phyloP scores from a whole-genome alignment of 2,113 vertebrate genomes.

The Cnemophilus loriae region DNA sequence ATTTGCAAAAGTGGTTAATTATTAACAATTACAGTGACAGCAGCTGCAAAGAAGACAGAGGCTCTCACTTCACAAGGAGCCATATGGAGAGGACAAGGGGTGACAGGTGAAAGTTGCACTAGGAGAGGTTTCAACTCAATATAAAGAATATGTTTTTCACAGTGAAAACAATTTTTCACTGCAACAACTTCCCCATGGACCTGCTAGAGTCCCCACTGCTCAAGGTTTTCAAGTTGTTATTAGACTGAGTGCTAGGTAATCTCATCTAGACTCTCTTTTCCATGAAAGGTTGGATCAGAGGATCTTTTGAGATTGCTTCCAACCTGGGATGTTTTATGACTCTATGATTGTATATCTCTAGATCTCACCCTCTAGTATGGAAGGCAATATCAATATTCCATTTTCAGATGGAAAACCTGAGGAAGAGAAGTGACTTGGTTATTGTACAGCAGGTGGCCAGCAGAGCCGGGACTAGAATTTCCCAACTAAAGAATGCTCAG shows the following conservation, averaged over 20 bases:
- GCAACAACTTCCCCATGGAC: not conserved
- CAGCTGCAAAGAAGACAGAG: not conserved
- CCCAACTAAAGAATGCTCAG: not conserved
- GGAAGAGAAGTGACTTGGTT: not conserved
- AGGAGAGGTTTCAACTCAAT: not conserved
- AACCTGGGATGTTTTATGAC: not conserved
- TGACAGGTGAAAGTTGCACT: not conserved
- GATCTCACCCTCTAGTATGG: not conserved
- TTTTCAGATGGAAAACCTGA: not conserved
- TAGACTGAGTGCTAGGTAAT: not conserved
- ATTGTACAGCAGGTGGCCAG: not conserved
- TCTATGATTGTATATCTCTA: not conserved
- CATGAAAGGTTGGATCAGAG: not conserved
- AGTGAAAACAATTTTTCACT: not conserved
- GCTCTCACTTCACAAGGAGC: not conserved
- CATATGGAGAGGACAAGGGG: not conserved
- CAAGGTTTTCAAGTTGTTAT: not conserved
- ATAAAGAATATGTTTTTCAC: not conserved
- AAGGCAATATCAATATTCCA: not conserved
- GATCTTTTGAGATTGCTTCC: not conserved
- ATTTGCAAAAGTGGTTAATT: not conserved
- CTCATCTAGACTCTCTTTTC: not conserved
- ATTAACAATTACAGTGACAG: not conserved
- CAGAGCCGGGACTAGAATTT: not conserved
- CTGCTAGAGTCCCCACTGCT: not conserved